Evolutionary conservation across 2,113 vertebrate genomes (phyloP).

Genomic region (Dryoscopus gambensis): DNA sequence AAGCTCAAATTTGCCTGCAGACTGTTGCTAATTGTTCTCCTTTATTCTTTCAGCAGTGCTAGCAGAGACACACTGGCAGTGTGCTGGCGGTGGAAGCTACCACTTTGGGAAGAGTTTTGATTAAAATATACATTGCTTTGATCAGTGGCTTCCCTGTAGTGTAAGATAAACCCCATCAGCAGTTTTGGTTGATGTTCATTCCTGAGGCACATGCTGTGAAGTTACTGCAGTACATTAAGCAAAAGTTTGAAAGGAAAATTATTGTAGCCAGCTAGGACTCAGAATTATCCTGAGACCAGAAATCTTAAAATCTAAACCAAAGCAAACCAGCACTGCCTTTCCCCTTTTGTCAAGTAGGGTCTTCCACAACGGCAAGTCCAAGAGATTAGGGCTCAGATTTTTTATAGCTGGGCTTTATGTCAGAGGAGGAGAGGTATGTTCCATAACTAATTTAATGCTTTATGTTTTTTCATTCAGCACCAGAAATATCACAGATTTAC

Average conservation of each 20-base stretch:
- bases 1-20: neutral
- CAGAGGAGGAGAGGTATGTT: neutral
- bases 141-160: slow-evolving; percentile 4
- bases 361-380: neutral
- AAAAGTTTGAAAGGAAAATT: neutral
- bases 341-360: neutral
- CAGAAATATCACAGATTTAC: neutral
- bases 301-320: neutral
- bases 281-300: neutral
- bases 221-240: neutral
- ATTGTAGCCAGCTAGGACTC: neutral
- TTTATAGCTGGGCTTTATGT: neutral
- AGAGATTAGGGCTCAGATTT: neutral
- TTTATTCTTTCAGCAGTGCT: neutral
- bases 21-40: neutral
- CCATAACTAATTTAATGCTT: neutral
- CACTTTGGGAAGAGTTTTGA: slow-evolving; percentile 24
- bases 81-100: neutral
- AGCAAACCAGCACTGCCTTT: neutral
- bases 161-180: neutral
- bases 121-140: slow-evolving; percentile 21
- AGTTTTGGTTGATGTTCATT: slow-evolving; percentile 6
- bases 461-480: neutral
- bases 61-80: neutral
- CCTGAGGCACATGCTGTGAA: neutral